Percentiles rank a stretch among this genome's conserved stretches.
phyloP scores from a whole-genome alignment of 2,888 invertebrate species.

The Blastobasis adustella region DNA sequence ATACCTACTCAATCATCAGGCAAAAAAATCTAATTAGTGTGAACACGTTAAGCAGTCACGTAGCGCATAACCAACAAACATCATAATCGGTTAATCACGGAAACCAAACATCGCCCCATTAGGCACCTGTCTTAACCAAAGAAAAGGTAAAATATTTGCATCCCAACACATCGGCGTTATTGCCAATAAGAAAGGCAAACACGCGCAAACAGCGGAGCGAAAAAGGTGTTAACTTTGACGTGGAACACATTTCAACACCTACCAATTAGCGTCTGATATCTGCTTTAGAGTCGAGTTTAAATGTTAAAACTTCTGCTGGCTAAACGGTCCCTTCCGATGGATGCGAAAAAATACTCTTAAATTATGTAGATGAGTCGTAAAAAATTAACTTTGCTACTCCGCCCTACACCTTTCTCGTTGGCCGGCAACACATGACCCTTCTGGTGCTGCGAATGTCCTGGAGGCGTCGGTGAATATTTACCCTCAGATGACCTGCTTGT shows the following conservation, averaged over 20 bases:
- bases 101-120: constrained; percentile 16
- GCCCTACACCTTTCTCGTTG: no score
- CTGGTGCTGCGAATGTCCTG: no score
- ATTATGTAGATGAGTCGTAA: no score
- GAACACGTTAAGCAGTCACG: no score
- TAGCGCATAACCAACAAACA: no score
- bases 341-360: no score
- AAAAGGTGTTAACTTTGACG: constrained; percentile 56
- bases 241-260: constrained; percentile 57
- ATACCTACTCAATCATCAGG: not conserved
- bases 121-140: constrained; percentile 44
- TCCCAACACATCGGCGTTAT: constrained; percentile 46
- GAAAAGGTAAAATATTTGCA: constrained; percentile 34
- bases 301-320: constrained; percentile 24
- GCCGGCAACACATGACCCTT: no score
- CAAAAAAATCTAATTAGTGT: not conserved
- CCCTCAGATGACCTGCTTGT: no score
- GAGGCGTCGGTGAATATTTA: no score
- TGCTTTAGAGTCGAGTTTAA: constrained; percentile 24
- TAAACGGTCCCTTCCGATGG: constrained; percentile 46
- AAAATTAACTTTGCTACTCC: no score
- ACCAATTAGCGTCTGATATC: constrained; percentile 65
- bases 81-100: constrained; percentile 13
- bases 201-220: constrained; percentile 28
- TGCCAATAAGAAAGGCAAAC: constrained; percentile 52